A percentile compares a stretch with the other conserved stretches of the same genome.
These are phyloP conservation scores for Nautilus pompilius DNA, from an alignment of 1,140 invertebrate genomes.

Conservation along the genomic window DNA sequence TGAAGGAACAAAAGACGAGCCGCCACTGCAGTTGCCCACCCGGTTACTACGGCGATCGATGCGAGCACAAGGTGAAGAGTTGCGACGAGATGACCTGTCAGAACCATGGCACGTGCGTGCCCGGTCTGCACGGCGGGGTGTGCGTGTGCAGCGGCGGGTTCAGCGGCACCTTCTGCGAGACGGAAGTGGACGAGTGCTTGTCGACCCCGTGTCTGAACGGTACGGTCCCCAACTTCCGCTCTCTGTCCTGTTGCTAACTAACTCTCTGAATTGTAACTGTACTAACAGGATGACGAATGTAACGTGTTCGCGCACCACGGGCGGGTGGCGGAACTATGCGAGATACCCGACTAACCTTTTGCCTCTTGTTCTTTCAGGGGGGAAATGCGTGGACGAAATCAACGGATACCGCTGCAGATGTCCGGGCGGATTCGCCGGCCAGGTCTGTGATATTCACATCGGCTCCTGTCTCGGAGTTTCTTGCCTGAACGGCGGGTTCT, in stretches of 20 bases:
- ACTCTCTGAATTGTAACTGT: slow-evolving; percentile 4
- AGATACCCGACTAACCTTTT: background rate
- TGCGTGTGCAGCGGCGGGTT: slow-evolving; percentile 73
- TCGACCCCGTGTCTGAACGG: slow-evolving; percentile 37
- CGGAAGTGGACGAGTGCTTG: slow-evolving; percentile 26
- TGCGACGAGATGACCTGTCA: slow-evolving; percentile 77
- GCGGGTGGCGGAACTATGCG: background rate
- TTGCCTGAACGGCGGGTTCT: slow-evolving; percentile 26
- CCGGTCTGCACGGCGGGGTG: slow-evolving; percentile 51
- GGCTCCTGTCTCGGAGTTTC: slow-evolving; percentile 21
- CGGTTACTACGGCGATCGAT: slow-evolving; percentile 28
- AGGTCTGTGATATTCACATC: slow-evolving; percentile 22
- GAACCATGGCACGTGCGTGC: slow-evolving; percentile 75
- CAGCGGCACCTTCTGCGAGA: slow-evolving; percentile 26
- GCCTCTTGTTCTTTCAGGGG: slow-evolving; percentile 13
- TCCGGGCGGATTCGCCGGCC: slow-evolving; percentile 23
- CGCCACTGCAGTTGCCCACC: slow-evolving; percentile 27
- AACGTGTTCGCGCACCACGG: background rate
- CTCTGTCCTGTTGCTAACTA: background rate
- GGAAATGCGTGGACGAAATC: slow-evolving; percentile 20
- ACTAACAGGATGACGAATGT: background rate
- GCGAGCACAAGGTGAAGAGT: slow-evolving; percentile 63
- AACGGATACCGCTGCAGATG: slow-evolving; percentile 27
- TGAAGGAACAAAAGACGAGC: slow-evolving; percentile 69
- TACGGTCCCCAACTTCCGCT: slow-evolving; percentile 7